These are phyloP conservation scores for Porites australiensis DNA, from an alignment of 64 coral and sea anemone species.

Conservation along the genomic window DNA sequence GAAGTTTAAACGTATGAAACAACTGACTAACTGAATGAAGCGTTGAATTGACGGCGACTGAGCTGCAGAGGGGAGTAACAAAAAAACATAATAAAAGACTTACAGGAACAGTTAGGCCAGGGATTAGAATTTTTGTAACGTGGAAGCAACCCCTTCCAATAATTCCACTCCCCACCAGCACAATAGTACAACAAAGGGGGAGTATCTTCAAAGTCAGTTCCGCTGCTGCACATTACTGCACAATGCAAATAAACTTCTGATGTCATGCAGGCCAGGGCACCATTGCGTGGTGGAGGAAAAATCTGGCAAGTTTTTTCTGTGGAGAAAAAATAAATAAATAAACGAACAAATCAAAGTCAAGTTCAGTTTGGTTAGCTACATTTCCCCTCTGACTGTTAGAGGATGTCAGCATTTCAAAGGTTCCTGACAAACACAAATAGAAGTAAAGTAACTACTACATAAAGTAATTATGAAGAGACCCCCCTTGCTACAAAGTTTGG, in stretches of 20 bases:
- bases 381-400: too few relatives aligned
- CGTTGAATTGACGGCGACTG: too few relatives aligned
- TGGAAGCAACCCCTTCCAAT: neutral
- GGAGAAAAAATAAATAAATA: neutral
- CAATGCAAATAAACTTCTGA: neutral
- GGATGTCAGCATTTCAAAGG: too few relatives aligned
- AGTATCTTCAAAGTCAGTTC: neutral
- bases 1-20: too few relatives aligned
- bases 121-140: neutral
- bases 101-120: neutral
- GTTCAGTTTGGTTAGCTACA: too few relatives aligned
- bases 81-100: neutral
- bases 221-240: neutral
- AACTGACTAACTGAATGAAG: too few relatives aligned
- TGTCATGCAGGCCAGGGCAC: neutral
- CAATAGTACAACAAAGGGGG: neutral
- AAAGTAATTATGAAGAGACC: too few relatives aligned
- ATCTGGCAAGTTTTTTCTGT: neutral
- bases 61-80: too few relatives aligned
- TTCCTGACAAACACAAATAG: too few relatives aligned
- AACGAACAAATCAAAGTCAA: too few relatives aligned
- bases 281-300: neutral
- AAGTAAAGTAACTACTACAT: too few relatives aligned
- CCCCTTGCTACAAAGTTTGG: too few relatives aligned
- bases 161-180: neutral